phyloP scores from a whole-genome alignment of 37 sponge, comb jelly and placozoan genomes.

The Halichondria panicea region DNA sequence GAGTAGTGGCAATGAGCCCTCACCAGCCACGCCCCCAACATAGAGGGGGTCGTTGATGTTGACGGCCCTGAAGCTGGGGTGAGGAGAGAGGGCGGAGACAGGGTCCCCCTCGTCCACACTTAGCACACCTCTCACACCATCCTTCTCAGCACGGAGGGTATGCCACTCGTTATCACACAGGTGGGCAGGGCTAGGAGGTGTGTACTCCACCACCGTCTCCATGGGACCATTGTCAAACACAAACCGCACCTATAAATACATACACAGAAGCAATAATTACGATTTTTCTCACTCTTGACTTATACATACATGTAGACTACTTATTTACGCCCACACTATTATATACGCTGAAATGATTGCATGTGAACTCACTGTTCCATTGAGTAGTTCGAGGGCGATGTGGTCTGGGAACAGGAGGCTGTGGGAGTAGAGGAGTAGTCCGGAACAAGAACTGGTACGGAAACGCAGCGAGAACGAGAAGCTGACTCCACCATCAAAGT shows the following conservation, averaged over 20 bases:
- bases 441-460: slow-evolving; percentile 26
- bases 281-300: too few species aligned
- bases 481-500: neutral
- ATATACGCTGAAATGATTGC: neutral
- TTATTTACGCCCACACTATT: neutral
- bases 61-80: slow-evolving; percentile 10
- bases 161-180: slow-evolving; percentile 56
- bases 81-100: neutral
- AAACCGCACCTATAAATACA: too few species aligned
- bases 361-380: slow-evolving; percentile 26
- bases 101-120: slow-evolving; percentile 7
- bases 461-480: slow-evolving; percentile 32
- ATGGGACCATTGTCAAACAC: too few species aligned
- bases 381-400: slow-evolving; percentile 26
- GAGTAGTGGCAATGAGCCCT: too few species aligned
- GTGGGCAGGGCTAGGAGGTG: neutral
- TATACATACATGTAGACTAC: too few species aligned
- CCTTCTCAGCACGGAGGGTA: slow-evolving; percentile 16
- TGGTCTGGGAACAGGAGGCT: slow-evolving; percentile 20
- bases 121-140: slow-evolving; percentile 15
- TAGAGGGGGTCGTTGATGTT: slow-evolving; percentile 37
- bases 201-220: slow-evolving; percentile 29
- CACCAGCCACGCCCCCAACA: slow-evolving; percentile 63
- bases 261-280: too few species aligned
- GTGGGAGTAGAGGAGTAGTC: slow-evolving; percentile 42